Conservation (phyloP, 2,888 invertebrate species). For the Suillia variegata region DNA sequence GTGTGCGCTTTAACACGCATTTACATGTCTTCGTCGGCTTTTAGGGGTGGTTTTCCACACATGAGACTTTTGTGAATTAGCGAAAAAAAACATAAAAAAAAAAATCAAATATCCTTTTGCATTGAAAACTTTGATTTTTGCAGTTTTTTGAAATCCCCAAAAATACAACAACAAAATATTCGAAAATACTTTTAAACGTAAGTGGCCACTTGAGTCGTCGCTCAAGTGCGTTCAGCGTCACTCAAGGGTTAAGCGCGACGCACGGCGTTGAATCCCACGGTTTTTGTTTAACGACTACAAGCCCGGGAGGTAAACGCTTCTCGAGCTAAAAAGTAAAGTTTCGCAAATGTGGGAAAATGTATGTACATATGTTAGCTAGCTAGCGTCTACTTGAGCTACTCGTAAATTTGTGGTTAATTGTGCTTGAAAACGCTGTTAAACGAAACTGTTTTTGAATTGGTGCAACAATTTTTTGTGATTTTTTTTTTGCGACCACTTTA, state of each 20-base stretch:
- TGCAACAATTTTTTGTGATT: too few relatives aligned
- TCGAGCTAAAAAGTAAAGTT: too few relatives aligned
- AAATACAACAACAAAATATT: too few relatives aligned
- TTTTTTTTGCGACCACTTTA: too few relatives aligned
- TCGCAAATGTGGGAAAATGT: background rate
- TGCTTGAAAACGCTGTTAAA: background rate
- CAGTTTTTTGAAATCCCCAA: conserved; percentile 17
- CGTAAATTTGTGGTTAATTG: conserved; percentile 1
- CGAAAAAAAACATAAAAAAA: too few relatives aligned
- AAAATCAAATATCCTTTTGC: background rate
- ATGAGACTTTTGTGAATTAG: background rate
- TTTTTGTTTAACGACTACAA: conserved; percentile 61
- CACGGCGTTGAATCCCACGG: conserved; percentile 59
- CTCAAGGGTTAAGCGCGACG: conserved; percentile 8
- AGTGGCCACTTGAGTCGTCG: conserved; percentile 49
- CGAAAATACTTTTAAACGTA: too few relatives aligned
- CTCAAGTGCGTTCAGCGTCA: too few relatives aligned
- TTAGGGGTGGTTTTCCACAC: background rate
- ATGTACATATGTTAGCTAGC: too few relatives aligned
- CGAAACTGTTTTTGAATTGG: too few relatives aligned
- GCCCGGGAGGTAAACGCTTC: too few relatives aligned
- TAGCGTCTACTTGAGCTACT: too few relatives aligned
- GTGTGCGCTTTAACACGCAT: conserved; percentile 2
- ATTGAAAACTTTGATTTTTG: background rate
- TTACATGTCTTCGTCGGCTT: too few relatives aligned